phyloP scores from a whole-genome alignment of 2,113 vertebrate species.

The Mirounga angustirostris region DNA sequence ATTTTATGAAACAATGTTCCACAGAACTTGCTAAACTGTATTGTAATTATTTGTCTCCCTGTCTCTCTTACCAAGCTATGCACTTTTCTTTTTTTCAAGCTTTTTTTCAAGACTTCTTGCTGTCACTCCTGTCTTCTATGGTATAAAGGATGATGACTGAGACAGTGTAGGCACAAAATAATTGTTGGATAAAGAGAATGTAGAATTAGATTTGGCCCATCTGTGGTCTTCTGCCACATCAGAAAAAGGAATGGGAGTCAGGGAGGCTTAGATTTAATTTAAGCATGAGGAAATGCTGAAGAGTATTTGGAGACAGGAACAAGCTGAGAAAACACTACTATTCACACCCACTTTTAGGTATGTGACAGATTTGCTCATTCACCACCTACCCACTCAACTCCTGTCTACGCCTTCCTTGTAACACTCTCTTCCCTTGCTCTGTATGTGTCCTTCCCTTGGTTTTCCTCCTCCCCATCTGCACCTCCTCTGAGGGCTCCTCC shows the following conservation, averaged over 20 bases:
- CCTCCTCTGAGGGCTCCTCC: accelerated
- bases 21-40: too few relatives aligned
- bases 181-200: not conserved
- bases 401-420: not conserved
- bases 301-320: not conserved
- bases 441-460: accelerated
- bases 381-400: too few relatives aligned
- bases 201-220: not conserved
- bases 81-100: not conserved
- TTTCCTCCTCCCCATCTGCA: too few relatives aligned
- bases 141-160: not conserved
- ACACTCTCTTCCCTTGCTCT: not conserved
- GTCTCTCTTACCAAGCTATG: not conserved
- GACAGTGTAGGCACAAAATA: not conserved
- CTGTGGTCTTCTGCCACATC: not conserved
- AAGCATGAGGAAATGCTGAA: not conserved
- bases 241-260: not conserved
- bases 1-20: not conserved
- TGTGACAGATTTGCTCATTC: accelerated
- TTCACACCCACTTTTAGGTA: not conserved
- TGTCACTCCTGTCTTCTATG: not conserved
- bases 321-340: not conserved
- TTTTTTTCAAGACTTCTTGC: not conserved
- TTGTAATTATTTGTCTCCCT: not conserved
- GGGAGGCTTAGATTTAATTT: not conserved